Evolutionary conservation across 2,113 vertebrate genomes (phyloP).

Genomic region (Butorides virescens): DNA sequence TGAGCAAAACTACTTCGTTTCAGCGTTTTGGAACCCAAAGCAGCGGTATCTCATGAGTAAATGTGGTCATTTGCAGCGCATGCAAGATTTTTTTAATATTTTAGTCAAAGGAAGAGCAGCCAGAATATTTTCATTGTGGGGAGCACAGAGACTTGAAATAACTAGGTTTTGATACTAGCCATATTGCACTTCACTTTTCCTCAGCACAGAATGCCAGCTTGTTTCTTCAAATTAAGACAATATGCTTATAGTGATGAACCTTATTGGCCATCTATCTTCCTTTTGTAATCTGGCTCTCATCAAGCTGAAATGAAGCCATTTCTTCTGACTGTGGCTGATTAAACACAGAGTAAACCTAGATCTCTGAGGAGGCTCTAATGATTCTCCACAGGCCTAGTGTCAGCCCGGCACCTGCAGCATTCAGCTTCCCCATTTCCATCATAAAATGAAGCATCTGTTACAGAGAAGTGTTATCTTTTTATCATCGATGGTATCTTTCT

Average conservation of each 20-base stretch:
- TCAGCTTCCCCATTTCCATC: slow-evolving; percentile 75
- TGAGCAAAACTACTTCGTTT: background rate
- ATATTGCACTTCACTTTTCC: slow-evolving; percentile 60
- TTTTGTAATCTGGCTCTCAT: slow-evolving; percentile 74
- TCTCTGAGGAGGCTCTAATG: slow-evolving; percentile 75
- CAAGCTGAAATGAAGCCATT: slow-evolving; percentile 87
- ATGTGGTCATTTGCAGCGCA: background rate
- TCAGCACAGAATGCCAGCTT: slow-evolving; percentile 62
- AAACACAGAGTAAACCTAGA: slow-evolving; percentile 81
- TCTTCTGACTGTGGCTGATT: slow-evolving; percentile 89
- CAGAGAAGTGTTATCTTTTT: slow-evolving; percentile 68
- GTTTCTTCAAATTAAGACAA: slow-evolving; percentile 75
- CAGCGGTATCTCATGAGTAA: background rate
- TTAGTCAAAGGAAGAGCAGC: slow-evolving; percentile 27
- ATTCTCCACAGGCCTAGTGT: slow-evolving; percentile 74
- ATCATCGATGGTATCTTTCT: slow-evolving; percentile 71
- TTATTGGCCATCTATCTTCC: slow-evolving; percentile 66
- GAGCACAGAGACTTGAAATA: background rate
- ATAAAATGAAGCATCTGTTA: slow-evolving; percentile 84
- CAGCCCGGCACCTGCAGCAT: slow-evolving; percentile 87
- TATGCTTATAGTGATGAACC: slow-evolving; percentile 67
- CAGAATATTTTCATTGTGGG: slow-evolving; percentile 32
- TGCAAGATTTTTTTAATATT: background rate
- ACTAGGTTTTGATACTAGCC: slow-evolving; percentile 22
- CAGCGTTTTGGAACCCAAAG: background rate